Conservation (phyloP, 2,113 vertebrate genomes). For the Pelecanus crispus region DNA sequence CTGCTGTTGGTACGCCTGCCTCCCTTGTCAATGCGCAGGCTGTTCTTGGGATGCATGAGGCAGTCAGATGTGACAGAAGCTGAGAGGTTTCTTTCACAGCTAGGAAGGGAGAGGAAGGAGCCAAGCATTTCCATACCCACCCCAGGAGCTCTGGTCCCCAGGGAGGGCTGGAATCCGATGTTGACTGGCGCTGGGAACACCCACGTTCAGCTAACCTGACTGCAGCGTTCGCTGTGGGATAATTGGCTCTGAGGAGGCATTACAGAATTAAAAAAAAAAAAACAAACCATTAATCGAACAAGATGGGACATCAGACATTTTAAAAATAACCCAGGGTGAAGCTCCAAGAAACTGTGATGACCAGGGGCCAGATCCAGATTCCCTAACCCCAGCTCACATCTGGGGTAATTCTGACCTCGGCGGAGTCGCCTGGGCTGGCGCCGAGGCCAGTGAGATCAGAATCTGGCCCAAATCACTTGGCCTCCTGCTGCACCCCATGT, state of each 20-base stretch:
- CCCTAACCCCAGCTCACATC: neutral
- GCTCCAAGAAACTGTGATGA: neutral
- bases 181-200: neutral
- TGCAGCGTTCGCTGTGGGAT: neutral
- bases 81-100: conserved; percentile 50
- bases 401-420: neutral
- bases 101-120: conserved; percentile 26
- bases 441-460: neutral
- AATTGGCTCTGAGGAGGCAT: neutral
- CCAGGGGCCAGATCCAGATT: neutral
- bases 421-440: neutral
- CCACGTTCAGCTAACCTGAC: conserved; percentile 5
- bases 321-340: conserved; percentile 21
- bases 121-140: conserved; percentile 48
- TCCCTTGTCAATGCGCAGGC: conserved; percentile 35
- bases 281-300: neutral
- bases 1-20: conserved; percentile 18
- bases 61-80: conserved; percentile 58
- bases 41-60: conserved; percentile 67
- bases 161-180: conserved; percentile 11
- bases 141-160: conserved; percentile 13
- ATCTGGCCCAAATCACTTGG: conserved; percentile 8
- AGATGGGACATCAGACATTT: conserved; percentile 8
- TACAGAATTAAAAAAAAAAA: neutral
- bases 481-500: conserved; percentile 1